Evolutionary conservation across 2,113 vertebrate species (phyloP).

Genomic region (Elephantulus edwardii): DNA sequence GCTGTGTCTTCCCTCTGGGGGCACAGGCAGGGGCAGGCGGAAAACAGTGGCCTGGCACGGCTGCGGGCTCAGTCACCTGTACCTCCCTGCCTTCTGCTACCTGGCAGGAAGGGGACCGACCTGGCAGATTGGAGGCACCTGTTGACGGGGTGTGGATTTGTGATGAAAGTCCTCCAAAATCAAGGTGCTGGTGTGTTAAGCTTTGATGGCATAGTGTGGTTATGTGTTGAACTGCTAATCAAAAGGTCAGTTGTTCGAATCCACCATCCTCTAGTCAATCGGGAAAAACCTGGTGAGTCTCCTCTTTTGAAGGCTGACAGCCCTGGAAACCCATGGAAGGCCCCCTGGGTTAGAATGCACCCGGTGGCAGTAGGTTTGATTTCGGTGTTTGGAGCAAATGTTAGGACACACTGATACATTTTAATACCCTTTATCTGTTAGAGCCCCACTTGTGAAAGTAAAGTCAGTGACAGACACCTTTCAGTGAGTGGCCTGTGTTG

Average conservation of each 20-base stretch:
- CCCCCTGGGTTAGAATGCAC: no score
- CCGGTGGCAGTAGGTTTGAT: no score
- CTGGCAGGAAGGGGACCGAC: background rate
- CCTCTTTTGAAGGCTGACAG: no score
- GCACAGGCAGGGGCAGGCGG: background rate
- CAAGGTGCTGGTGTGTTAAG: background rate
- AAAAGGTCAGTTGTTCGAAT: no score
- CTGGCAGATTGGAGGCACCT: background rate
- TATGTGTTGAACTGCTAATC: no score
- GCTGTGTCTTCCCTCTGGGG: background rate
- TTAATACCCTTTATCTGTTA: conserved; percentile 34
- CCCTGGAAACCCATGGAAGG: no score
- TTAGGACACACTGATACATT: background rate
- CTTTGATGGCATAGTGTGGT: no score
- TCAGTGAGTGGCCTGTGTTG: conserved; percentile 1
- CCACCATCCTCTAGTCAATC: no score
- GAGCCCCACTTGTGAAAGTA: background rate
- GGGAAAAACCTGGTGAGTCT: no score
- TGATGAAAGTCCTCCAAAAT: background rate
- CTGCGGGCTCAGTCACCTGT: background rate
- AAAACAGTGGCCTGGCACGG: background rate
- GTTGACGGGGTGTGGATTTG: background rate
- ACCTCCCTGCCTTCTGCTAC: background rate
- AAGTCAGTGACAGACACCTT: background rate
- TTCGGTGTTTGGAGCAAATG: no score